phyloP scores from a whole-genome alignment of 2,888 invertebrate genomes.

The Griposia aprilina region DNA sequence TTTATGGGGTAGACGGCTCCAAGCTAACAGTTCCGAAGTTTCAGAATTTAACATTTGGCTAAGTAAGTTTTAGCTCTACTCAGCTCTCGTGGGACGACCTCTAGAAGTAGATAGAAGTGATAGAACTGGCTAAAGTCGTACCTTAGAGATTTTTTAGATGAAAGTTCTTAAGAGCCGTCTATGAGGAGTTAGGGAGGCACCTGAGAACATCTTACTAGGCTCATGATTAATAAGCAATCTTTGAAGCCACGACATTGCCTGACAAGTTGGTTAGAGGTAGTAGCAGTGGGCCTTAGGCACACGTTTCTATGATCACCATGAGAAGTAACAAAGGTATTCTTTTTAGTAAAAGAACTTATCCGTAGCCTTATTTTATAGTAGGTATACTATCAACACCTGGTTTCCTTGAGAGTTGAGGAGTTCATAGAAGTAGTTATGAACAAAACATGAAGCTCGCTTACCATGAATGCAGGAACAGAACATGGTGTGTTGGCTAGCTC shows the following conservation, averaged over 20 bases:
- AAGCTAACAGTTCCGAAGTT: constrained; percentile 11
- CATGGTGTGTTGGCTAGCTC: background rate
- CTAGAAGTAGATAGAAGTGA: background rate
- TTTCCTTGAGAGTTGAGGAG: background rate
- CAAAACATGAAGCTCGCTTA: background rate
- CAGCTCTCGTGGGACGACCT: background rate
- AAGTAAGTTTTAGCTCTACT: constrained; percentile 4
- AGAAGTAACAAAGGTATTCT: background rate
- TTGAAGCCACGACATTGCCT: background rate
- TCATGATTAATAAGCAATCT: background rate
- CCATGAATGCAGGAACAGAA: background rate
- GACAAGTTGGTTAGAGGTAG: background rate
- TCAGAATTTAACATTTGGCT: constrained; percentile 13
- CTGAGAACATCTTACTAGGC: background rate
- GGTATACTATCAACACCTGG: background rate
- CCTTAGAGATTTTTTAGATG: background rate
- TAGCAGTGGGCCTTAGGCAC: background rate
- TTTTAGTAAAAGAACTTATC: background rate
- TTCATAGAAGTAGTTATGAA: background rate
- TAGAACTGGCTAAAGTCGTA: background rate
- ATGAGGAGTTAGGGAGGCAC: background rate
- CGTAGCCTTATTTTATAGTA: no score
- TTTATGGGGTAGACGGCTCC: constrained; percentile 16
- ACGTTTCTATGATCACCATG: background rate
- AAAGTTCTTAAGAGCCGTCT: background rate